phyloP scores from a whole-genome alignment of 1,140 invertebrate species.

The Aphis gossypii region DNA sequence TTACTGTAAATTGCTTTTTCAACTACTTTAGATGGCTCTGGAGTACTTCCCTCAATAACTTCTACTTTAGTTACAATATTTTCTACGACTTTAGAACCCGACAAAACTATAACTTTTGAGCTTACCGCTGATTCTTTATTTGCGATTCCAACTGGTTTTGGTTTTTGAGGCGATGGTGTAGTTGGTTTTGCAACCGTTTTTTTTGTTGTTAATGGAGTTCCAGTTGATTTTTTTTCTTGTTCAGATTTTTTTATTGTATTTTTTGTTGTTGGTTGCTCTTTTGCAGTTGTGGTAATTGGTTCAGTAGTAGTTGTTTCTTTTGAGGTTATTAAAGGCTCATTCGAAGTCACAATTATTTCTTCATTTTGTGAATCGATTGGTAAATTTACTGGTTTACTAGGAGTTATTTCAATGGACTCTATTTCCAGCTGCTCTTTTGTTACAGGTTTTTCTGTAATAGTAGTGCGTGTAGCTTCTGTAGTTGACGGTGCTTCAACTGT shows the following conservation, averaged over 20 bases:
- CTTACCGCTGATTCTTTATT: constrained; percentile 63
- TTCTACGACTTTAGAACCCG: constrained; percentile 35
- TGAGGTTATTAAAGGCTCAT: neutral
- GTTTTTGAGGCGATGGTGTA: constrained; percentile 51
- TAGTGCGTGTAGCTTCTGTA: neutral
- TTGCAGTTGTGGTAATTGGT: constrained; percentile 44
- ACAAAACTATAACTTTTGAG: constrained; percentile 67
- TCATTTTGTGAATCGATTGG: neutral
- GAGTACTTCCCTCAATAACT: neutral
- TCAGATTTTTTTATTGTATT: neutral
- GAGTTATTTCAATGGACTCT: neutral
- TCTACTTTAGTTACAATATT: constrained; percentile 25
- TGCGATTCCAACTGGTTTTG: neutral
- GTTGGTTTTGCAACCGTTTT: neutral
- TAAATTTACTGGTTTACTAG: constrained; percentile 35
- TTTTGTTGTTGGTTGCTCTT: constrained; percentile 23
- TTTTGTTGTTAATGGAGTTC: neutral
- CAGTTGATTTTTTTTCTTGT: constrained; percentile 45
- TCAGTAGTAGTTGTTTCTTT: neutral
- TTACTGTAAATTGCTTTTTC: constrained; percentile 49
- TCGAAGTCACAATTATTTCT: neutral
- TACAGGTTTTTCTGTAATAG: constrained; percentile 25
- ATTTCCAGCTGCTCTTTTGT: neutral
- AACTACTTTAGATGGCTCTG: neutral
- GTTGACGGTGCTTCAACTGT: neutral